Conservation (phyloP, 35 echinoderm and acorn worm genomes). For the Eucidaris tribuloides region DNA sequence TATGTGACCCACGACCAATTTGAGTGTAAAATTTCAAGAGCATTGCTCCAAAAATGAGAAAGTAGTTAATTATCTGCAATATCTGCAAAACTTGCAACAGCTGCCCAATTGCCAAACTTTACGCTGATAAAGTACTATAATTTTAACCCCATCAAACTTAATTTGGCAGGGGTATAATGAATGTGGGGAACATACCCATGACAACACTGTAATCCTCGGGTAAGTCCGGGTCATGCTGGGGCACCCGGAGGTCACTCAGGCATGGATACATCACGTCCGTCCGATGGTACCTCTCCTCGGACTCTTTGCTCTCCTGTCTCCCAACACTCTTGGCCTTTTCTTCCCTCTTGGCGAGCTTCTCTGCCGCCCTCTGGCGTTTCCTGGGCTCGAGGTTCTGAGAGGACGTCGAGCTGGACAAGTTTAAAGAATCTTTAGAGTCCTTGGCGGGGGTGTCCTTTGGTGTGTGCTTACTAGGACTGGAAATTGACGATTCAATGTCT, state of each 20-base stretch:
- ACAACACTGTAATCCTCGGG: constrained; percentile 33
- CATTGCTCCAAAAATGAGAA: too few relatives aligned
- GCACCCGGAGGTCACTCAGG: constrained; percentile 54
- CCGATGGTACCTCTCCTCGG: constrained; percentile 51
- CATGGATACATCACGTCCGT: constrained; percentile 70
- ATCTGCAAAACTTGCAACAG: not conserved
- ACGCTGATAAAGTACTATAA: not conserved
- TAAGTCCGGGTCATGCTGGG: constrained; percentile 25
- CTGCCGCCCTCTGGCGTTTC: not conserved
- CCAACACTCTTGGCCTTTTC: not conserved
- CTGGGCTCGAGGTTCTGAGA: not conserved
- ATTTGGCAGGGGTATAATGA: not conserved
- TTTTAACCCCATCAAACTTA: not conserved
- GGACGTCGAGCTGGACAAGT: not conserved
- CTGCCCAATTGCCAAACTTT: not conserved
- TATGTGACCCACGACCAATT: not conserved
- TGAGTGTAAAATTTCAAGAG: not conserved
- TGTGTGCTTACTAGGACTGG: not conserved
- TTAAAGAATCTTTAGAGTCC: not conserved
- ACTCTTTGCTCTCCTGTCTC: constrained; percentile 21
- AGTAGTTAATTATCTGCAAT: not conserved
- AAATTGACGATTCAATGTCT: not conserved
- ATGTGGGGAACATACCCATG: constrained; percentile 11
- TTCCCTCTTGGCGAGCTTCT: constrained; percentile 7
- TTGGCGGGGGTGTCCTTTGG: not conserved